Evolutionary conservation across 1,140 invertebrate genomes (phyloP).

Genomic region (Brachionus calyciflorus): DNA sequence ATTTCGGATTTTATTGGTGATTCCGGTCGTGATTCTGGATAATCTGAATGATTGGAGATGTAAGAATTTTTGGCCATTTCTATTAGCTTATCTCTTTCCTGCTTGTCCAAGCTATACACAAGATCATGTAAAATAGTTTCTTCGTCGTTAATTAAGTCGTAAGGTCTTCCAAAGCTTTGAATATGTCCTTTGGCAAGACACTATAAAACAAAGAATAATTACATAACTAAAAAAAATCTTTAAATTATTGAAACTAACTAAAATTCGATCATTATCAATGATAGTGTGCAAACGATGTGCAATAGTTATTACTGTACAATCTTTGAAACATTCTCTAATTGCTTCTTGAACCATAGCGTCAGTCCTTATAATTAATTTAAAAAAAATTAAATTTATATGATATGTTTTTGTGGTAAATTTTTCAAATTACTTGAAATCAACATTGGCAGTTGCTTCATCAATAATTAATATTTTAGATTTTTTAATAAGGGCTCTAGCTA

Average conservation of each 20-base stretch:
- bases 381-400: neutral
- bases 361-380: conserved; percentile 49
- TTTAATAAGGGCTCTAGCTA: conserved; percentile 64
- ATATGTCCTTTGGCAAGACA: conserved; percentile 1
- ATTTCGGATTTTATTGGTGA: too few species aligned
- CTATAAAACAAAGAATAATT: neutral
- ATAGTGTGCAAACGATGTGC: conserved; percentile 62
- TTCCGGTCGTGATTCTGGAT: too few species aligned
- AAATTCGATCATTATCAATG: conserved; percentile 53
- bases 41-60: neutral
- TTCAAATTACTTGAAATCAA: conserved; percentile 52
- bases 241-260: neutral
- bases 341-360: conserved; percentile 68
- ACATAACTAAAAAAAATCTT: neutral
- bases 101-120: neutral
- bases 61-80: neutral
- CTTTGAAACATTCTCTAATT: conserved; percentile 70
- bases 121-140: neutral
- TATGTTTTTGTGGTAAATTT: conserved; percentile 47
- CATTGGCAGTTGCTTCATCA: conserved; percentile 62
- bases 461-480: conserved; percentile 64
- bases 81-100: neutral
- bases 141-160: neutral
- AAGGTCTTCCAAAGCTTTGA: neutral
- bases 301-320: conserved; percentile 71